Percentiles rank a stretch among this genome's conserved stretches.
Conservation (phyloP, 2,797 vertebrate species). For the Rhyacichthys aspro region DNA sequence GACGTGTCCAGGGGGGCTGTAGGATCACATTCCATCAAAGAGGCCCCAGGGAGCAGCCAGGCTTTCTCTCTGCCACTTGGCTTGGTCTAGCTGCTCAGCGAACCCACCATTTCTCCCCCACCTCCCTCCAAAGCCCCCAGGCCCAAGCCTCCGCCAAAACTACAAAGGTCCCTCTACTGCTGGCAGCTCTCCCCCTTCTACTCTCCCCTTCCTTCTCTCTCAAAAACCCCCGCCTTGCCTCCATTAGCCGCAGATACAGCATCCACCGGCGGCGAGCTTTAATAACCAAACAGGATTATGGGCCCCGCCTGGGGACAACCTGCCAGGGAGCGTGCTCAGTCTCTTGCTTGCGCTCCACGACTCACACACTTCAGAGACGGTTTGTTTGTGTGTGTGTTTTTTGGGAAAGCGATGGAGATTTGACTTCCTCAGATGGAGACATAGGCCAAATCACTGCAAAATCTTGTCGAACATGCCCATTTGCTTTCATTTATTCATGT, state of each 20-base stretch:
- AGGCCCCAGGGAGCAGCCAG: constrained; percentile 77
- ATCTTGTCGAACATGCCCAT: constrained; percentile 57
- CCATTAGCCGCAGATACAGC: constrained; percentile 84
- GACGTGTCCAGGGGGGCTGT: constrained; percentile 75
- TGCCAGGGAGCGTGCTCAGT: constrained; percentile 77
- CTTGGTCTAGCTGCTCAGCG: constrained; percentile 69
- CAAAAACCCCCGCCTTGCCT: constrained; percentile 71
- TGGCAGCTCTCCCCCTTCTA: constrained; percentile 71
- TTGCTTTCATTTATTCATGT: constrained; percentile 58
- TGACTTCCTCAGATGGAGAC: constrained; percentile 64
- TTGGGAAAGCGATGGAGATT: constrained; percentile 56
- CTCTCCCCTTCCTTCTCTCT: constrained; percentile 61
- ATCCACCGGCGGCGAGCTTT: constrained; percentile 83
- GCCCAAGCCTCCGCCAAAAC: constrained; percentile 81
- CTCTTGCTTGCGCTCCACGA: constrained; percentile 69
- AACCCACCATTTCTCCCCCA: constrained; percentile 36
- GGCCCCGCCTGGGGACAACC: constrained; percentile 80
- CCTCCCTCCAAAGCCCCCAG: constrained; percentile 55
- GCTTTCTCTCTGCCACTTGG: constrained; percentile 81
- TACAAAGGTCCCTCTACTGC: constrained; percentile 83
- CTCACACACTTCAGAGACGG: constrained; percentile 71
- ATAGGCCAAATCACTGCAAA: constrained; percentile 68
- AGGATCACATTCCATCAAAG: constrained; percentile 86
- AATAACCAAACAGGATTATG: constrained; percentile 88
- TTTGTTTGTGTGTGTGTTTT: constrained; percentile 67